phyloP scores from a whole-genome alignment of 2,113 vertebrate genomes.

The Circaetus cinerascens region DNA sequence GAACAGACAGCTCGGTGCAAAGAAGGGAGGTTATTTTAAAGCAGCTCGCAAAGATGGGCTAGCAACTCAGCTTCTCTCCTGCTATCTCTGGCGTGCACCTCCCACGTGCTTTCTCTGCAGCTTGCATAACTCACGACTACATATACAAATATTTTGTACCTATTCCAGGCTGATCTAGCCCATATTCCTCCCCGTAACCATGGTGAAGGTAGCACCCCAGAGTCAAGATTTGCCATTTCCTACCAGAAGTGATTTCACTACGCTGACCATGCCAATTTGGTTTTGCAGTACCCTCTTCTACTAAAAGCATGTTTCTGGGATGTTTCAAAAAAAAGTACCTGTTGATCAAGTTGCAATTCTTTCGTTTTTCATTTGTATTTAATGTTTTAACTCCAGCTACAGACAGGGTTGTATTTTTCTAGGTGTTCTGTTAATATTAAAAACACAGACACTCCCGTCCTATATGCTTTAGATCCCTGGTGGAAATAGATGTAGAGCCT shows the following conservation, averaged over 20 bases:
- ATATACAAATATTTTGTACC: not conserved
- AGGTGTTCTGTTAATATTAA: not conserved
- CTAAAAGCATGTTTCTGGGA: not conserved
- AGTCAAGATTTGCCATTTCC: not conserved
- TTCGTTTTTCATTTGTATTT: not conserved
- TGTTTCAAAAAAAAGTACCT: not conserved
- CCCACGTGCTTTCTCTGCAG: not conserved
- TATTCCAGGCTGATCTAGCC: not conserved
- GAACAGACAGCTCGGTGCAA: not conserved
- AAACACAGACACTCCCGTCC: not conserved
- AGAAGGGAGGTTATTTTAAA: not conserved
- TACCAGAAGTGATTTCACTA: not conserved
- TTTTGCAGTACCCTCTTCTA: not conserved
- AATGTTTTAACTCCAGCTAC: not conserved
- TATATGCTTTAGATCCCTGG: not conserved
- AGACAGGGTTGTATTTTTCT: not conserved
- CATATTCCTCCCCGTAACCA: not conserved
- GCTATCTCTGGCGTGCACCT: not conserved
- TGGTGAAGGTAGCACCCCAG: not conserved
- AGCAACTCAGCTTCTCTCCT: not conserved
- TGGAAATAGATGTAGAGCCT: not conserved
- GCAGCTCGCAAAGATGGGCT: not conserved
- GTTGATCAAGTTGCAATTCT: not conserved
- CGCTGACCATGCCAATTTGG: not conserved
- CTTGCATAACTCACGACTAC: not conserved